Base-by-base conservation (phyloP, 2,113 vertebrate genomes). In the Melanerpes aurifrons region DNA sequence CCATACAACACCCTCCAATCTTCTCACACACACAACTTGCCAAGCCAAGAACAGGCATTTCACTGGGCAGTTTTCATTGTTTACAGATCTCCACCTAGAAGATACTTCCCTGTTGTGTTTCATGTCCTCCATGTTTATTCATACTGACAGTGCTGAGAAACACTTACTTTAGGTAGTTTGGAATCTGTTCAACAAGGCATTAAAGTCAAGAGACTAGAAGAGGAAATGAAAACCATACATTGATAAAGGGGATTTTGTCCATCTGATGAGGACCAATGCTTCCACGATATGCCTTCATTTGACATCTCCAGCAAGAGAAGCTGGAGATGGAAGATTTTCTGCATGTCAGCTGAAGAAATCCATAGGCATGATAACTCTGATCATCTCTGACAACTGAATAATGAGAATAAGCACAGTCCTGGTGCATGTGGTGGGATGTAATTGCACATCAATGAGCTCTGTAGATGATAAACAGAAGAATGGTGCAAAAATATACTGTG, bases 391-490 rank as follows among this genome's bases (percentile, higher is more conserved):
- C 82, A 94, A 68, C 16, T 16, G 86, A 15, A 25, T 15, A 35
- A 77, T 2, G 15, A 94, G 82, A 20, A 86, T 56, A 32, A 94
- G 35, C 66, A 24, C 31, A 58, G 61, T 73, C 40, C 69, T 35
- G 61, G 56, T 50, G 78, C 59, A n/a, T 2, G 7, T 63, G 72
- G 15, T 1, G 86, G 92, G 72, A 61, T 81, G 69, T 1, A 48
- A 81, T 16, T 74, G 82, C 76, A 58, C 86, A 43, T 88, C 93
- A 86, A 74, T 77, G 83, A 86, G 53, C 19, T 3, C 66, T 57
- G 62, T 32, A 77, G 90, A 83, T 7, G 86, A 94, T 18, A 93
- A 93, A 95, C 72, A 93, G 69, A 80, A 67, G 75, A 93, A 69
- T 1, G 31, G 47, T 80, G 87, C 75, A 90, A 87, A 95, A 95